phyloP scores from a whole-genome alignment of 2,888 invertebrate species.

The Sturmia bella region DNA sequence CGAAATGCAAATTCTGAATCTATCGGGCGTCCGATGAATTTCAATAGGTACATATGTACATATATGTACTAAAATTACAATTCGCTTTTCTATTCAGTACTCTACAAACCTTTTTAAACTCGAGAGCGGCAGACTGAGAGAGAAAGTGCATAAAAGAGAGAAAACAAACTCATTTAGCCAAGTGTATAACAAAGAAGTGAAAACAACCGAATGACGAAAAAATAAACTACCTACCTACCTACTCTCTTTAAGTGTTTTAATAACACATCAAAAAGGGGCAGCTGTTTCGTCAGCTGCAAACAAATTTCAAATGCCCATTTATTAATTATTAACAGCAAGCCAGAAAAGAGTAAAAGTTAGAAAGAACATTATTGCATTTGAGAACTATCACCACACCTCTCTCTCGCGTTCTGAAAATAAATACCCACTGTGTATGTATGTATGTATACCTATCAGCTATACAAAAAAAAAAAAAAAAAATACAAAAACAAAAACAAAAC shows the following conservation, averaged over 20 bases:
- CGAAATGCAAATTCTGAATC: constrained; percentile 67
- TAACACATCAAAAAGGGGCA: constrained; percentile 21
- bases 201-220: background rate
- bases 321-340: constrained; percentile 5
- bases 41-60: constrained; percentile 41
- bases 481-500: background rate
- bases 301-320: constrained; percentile 9
- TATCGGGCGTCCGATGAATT: constrained; percentile 67
- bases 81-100: constrained; percentile 37
- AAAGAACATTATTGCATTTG: background rate
- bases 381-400: constrained; percentile 56
- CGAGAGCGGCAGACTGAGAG: background rate
- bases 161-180: background rate
- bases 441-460: too few relatives aligned
- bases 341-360: constrained; percentile 2
- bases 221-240: background rate
- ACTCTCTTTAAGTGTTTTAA: constrained; percentile 16
- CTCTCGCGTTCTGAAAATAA: constrained; percentile 1
- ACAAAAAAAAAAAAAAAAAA: background rate
- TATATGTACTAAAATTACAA: constrained; percentile 38
- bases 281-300: background rate
- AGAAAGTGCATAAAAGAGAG: constrained; percentile 38
- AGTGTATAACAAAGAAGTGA: constrained; percentile 25
- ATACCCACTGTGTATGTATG: too few relatives aligned
- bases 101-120: constrained; percentile 8